Base-by-base conservation (phyloP, 1,140 invertebrate genomes). In the Psilanteris sp. region DNA sequence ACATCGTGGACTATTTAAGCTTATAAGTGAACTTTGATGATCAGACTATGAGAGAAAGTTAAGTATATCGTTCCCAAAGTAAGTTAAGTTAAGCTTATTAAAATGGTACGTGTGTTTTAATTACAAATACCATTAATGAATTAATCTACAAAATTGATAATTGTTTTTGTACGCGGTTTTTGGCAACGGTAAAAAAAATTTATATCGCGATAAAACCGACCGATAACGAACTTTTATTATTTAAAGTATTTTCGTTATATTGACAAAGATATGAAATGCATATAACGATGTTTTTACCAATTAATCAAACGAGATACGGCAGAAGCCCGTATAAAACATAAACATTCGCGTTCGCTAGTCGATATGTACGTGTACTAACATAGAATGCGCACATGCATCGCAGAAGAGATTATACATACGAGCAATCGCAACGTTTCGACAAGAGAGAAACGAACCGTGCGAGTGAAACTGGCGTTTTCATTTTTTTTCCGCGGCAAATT, bases 231-330 rank as follows among this genome's bases (percentile, higher is more conserved):
- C 14, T 37, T 46, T 61, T 36, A 61, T 37, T 61, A 46, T 48
- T 61, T 48, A 26, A 41, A 57, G 26, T 46, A 48, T 48, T 48
- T 44, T 32, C 9, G 31, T 18, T 16, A 13, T 9, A 27, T 18
- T 46, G 36, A 37, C 16, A 37, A 64, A 41, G 34, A 41, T 64
- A 52, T 36, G 11, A 34, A 32, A 52, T 11, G 11, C 36, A 18
- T 11, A 48, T 34, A 52, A 52, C 26, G 31, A 39, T 34, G 29
- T 54, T 71, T 61, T 61, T 62, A 15, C 37, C 46, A 62, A 62
- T 72, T 72, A 43, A 62, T 72, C 67, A 61, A 61, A 71, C 44
- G 26, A 44, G 50, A 55, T 67, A 48, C 27, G 22, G 39, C 29
- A 29, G 29, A 15, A 9, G 14, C 10, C 13, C 4, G 24, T 27